Base-by-base conservation (phyloP, 2,888 invertebrate genomes). In the Ennomos erosarius region DNA sequence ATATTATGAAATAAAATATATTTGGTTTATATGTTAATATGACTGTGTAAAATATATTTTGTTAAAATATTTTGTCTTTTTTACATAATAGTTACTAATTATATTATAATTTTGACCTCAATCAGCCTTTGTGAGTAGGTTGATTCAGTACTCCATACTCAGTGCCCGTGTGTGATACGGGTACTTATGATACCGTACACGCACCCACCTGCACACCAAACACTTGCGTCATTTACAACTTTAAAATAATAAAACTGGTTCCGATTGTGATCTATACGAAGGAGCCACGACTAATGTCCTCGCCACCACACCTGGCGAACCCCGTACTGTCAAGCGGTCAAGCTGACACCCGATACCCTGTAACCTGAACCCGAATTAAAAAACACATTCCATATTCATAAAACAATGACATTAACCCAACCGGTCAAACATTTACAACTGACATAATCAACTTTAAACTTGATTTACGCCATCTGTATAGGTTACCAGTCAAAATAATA, bases 241-340 rank as follows among this genome's bases (percentile, higher is more conserved):
- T 88, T 88, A 90, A 92, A 91, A 92, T 90, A 90, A 89, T 88
- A 87, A 87, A 92, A 92, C 91, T 76, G 87, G 91, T 91, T 90
- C 73, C 82, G 90, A 92, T 91, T 89, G 86, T 90, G 87, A 92
- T 91, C 90, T 88, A 86, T 84, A 87, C 86, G 84, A 83, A 80
- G 87, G 79, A 84, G 86, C 84, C 76, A 85, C 85, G 87, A 88
- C 88, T 88, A 87, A 89, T 89, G 84, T 82, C 79, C 78, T 60
- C 55, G 11, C n/a, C 75, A 74, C 73, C 83, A 74, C 90, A 90
- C 90, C 89, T 90, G 90, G 89, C 85, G 48, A 54, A 47, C 51
- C 59, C 59, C 55, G 46, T 13, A 12, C 46, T 36, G 45, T 5
- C 57, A 34, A 48, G 48, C 55, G 13, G 39, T 35, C 46, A 49